phyloP scores from a whole-genome alignment of 2,888 invertebrate genomes.

The Autographa pulchrina region DNA sequence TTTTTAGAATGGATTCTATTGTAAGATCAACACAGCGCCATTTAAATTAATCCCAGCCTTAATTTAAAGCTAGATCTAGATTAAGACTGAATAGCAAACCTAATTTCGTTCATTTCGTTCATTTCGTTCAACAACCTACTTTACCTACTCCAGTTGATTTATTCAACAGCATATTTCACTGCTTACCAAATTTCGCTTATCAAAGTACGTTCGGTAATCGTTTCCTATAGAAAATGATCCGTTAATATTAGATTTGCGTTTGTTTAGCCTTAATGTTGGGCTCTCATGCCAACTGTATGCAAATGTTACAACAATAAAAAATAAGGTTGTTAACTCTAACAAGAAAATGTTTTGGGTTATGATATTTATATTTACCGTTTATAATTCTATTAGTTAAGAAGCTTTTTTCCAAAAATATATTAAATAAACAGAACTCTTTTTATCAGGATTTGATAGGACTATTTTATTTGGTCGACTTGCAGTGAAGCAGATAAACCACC shows the following conservation, averaged over 20 bases:
- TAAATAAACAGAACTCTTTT: too few relatives aligned
- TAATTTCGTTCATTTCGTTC: conserved; percentile 48
- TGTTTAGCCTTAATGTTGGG: conserved; percentile 71
- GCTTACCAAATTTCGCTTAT: conserved; percentile 61
- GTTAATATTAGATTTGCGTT: conserved; percentile 83
- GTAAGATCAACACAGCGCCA: conserved; percentile 19
- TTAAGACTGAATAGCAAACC: conserved; percentile 47
- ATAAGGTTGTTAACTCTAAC: conserved; percentile 20
- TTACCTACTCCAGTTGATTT: conserved; percentile 52
- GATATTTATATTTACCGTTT: neutral
- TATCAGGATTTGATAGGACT: too few relatives aligned
- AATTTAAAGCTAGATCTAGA: conserved; percentile 60
- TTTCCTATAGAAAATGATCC: conserved; percentile 76
- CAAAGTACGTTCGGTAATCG: conserved; percentile 63
- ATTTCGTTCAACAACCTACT: conserved; percentile 12
- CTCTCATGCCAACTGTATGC: conserved; percentile 76
- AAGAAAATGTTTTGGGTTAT: neutral
- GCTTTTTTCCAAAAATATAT: too few relatives aligned
- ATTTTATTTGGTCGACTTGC: too few relatives aligned
- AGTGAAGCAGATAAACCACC: too few relatives aligned
- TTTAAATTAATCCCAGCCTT: conserved; percentile 49
- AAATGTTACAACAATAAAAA: conserved; percentile 63
- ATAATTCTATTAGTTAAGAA: neutral
- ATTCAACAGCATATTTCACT: conserved; percentile 58
- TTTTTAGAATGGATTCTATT: neutral